phyloP scores from a whole-genome alignment of 2,888 invertebrate species.

The Sialis fuliginosa region DNA sequence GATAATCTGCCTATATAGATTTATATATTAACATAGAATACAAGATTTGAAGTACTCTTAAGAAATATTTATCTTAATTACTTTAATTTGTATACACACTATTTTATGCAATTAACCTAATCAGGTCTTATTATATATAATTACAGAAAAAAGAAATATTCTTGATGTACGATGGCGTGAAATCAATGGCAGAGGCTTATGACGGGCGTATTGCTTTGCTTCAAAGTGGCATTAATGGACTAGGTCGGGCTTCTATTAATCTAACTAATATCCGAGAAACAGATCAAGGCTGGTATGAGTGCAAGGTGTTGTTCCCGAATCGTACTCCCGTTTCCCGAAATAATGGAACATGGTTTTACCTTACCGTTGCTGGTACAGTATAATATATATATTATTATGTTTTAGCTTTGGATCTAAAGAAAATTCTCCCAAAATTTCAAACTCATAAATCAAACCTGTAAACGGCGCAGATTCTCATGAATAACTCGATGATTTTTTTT shows the following conservation, averaged over 20 bases:
- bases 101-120: no score
- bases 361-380: slow-evolving; percentile 42
- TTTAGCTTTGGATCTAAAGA: no score
- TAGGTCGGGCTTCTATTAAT: slow-evolving; percentile 59
- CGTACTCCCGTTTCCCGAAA: slow-evolving; percentile 67
- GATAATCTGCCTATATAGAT: no score
- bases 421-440: no score
- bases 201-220: slow-evolving; percentile 53
- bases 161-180: slow-evolving; percentile 62
- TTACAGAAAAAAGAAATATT: slow-evolving; percentile 23
- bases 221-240: slow-evolving; percentile 32
- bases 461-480: no score
- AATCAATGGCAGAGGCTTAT: slow-evolving; percentile 48
- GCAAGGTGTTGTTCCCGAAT: slow-evolving; percentile 74
- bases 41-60: no score
- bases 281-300: slow-evolving; percentile 86
- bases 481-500: no score
- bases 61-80: no score
- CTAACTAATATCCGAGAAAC: slow-evolving; percentile 72
- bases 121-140: not conserved
- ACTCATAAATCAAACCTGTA: no score
- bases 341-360: slow-evolving; percentile 80
- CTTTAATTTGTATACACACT: no score
- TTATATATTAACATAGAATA: no score
- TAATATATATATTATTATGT: no score